A percentile compares a stretch with the other conserved stretches of the same genome.
Conservation (phyloP, 2,113 vertebrate species). For the Columba janthina region DNA sequence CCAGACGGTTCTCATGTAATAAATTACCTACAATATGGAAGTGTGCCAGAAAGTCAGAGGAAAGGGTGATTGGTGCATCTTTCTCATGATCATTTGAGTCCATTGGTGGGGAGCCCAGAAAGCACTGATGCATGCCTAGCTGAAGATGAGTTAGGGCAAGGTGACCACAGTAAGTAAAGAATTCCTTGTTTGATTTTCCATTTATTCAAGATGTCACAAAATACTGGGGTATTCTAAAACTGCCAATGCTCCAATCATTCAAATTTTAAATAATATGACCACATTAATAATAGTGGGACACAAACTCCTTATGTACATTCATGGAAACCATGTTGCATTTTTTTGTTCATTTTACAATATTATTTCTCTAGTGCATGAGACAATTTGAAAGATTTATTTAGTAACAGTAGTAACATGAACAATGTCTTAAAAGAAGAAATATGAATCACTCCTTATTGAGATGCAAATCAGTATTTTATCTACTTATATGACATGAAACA, state of each 20-base stretch:
- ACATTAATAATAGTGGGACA: background rate
- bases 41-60: background rate
- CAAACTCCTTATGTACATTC: background rate
- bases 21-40: background rate
- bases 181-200: background rate
- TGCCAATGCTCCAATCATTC: background rate
- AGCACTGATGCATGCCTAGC: background rate
- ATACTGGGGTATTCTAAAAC: background rate
- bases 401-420: background rate
- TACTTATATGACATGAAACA: background rate
- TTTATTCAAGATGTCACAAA: background rate
- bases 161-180: background rate
- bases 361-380: background rate
- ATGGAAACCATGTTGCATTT: background rate
- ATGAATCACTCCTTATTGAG: background rate
- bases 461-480: conserved; percentile 16
- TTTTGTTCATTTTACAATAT: background rate
- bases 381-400: conserved; percentile 14
- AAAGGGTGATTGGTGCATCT: background rate
- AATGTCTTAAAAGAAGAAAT: background rate
- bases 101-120: background rate
- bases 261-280: background rate
- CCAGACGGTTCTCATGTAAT: background rate
- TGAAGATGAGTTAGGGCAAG: background rate
- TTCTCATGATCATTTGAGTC: background rate